Evolutionary conservation across 2,888 invertebrate species (phyloP).

Genomic region (Calephelis perditalis): DNA sequence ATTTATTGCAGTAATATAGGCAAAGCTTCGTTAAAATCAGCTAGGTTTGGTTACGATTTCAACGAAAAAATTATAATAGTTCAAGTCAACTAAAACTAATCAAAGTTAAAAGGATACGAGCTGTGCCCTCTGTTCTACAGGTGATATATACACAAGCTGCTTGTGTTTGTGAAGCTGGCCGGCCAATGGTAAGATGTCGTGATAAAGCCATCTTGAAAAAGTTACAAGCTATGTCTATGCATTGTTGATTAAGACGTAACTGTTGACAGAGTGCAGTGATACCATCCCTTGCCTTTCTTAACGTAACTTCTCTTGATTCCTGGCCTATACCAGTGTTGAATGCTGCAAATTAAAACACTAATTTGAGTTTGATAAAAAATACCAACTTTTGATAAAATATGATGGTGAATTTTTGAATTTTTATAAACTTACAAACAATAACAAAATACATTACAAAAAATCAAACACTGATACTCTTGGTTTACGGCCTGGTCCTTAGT

Average conservation of each 20-base stretch:
- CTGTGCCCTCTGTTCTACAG: conserved; percentile 95
- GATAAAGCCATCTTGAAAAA: conserved; percentile 95
- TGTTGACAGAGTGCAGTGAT: conserved; percentile 93
- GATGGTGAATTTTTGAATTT: too few species aligned
- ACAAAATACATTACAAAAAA: too few species aligned
- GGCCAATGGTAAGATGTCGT: conserved; percentile 91
- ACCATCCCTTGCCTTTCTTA: conserved; percentile 91
- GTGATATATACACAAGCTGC: conserved; percentile 99
- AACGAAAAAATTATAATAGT: neutral
- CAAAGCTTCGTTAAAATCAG: too few species aligned
- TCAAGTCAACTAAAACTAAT: neutral
- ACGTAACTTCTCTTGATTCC: conserved; percentile 95
- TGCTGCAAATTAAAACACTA: conserved; percentile 61
- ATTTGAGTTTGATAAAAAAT: neutral
- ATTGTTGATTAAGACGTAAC: conserved; percentile 91
- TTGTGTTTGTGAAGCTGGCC: conserved; percentile 93
- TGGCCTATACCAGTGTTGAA: conserved; percentile 89
- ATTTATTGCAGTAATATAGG: too few species aligned
- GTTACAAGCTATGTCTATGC: conserved; percentile 94
- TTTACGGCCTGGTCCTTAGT: too few species aligned
- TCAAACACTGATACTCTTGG: too few species aligned
- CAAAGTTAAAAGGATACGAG: conserved; percentile 85
- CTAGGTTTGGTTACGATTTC: too few species aligned
- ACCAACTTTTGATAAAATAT: too few species aligned
- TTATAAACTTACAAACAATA: too few species aligned